Evolutionary conservation across 2,113 vertebrate genomes (phyloP), one percentile per base, ranked within the genome.

Genomic region (Ochotona curzoniae): DNA sequence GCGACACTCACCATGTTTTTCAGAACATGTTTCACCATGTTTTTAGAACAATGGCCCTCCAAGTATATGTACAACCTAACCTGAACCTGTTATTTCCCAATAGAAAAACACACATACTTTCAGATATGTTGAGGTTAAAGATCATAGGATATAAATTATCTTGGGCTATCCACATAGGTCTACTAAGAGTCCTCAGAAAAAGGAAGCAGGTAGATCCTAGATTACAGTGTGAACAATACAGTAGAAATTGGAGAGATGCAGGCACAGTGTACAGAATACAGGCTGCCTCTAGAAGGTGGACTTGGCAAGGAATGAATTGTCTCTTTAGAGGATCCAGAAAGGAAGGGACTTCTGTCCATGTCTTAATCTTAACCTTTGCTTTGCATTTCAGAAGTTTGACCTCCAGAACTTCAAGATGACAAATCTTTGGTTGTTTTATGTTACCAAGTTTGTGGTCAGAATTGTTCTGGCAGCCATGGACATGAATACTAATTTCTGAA

Each of bases 341-440:
- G 38, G 74, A 82, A 88, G 8, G 6, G 25, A 38, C 4, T 54
- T 70, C n/a, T 25, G 60, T n/a, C 63, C 49, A 73, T 6, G 73
- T 70, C 38, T 66, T 13, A 18, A 38, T 26, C 61, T 30, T 44
- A 80, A 70, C 12, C 66, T 49, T n/a, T 28, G 54, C 79, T 61
- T 15, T 26, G 74, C 60, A 38, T 67, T 74, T 61, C 88, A 91
- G 57, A 51, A 51, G 49, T 79, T 54, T 93, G n/a, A 87, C 71
- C 49, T 38, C 57, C 14, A 83, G 35, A 23, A n/a, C 21, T 60
- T 5, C 32, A 67, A 32, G 8, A 67, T 21, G 44, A 83, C 35
- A 83, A 44, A 38, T 35, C 1, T 73, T 44, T 26, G 44, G 7
- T 63, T 61, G 5, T 18, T 51, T 74, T 44, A 73, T 67, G 81